Evolutionary conservation across 2,113 vertebrate species (phyloP).

Genomic region (Bolborhynchus lineola): DNA sequence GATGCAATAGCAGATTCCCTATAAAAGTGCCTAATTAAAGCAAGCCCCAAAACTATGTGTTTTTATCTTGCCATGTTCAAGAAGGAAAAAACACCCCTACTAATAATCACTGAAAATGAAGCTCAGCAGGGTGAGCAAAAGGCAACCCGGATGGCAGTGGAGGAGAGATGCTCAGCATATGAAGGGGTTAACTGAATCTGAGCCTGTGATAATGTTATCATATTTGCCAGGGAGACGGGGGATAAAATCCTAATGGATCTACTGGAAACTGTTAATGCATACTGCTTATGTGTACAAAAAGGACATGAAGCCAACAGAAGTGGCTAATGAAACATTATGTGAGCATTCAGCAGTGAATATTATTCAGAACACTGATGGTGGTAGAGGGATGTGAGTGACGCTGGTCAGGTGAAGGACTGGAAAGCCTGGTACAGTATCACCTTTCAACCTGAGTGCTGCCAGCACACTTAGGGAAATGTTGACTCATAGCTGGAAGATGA

Average conservation of each 20-base stretch:
- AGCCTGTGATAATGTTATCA: background rate
- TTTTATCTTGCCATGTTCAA: background rate
- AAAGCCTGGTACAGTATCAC: background rate
- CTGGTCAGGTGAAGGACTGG: conserved; percentile 31
- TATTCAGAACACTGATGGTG: background rate
- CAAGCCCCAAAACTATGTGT: background rate
- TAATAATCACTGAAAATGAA: background rate
- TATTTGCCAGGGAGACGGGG: conserved; percentile 16
- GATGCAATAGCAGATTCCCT: conserved; percentile 1
- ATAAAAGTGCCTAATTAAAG: conserved; percentile 1
- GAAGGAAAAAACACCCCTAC: background rate
- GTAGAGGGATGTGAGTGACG: background rate
- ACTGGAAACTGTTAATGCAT: conserved; percentile 35
- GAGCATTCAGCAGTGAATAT: background rate
- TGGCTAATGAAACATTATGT: conserved; percentile 37
- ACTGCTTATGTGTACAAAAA: conserved; percentile 16
- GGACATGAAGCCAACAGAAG: conserved; percentile 13
- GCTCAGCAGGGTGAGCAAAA: background rate
- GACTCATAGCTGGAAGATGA: conserved; percentile 25
- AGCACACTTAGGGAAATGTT: background rate
- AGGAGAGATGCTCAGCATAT: background rate
- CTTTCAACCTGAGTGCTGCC: conserved; percentile 43
- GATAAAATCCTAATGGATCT: conserved; percentile 54
- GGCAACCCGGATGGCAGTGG: background rate
- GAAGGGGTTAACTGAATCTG: conserved; percentile 40